Evolutionary conservation across 2,888 invertebrate species (phyloP).

Genomic region (Cryptus armator): DNA sequence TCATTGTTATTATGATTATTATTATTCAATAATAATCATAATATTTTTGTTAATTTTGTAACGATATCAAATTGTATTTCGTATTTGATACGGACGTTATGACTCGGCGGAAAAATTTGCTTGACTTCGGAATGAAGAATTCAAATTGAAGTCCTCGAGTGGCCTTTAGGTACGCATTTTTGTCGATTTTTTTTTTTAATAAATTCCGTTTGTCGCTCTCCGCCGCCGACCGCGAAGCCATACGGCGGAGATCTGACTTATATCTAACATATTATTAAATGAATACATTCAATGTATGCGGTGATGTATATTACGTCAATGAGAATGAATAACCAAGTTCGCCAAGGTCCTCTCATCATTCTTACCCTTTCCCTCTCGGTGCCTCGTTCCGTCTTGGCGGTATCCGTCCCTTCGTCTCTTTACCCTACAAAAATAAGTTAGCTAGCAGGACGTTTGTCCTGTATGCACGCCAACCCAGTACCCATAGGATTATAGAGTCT

Average conservation of each 20-base stretch:
- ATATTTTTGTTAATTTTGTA: no score
- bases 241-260: neutral
- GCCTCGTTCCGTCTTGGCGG: constrained; percentile 47
- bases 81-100: no score
- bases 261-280: neutral
- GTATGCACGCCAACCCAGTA: constrained; percentile 62
- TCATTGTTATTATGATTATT: no score
- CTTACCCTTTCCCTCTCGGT: constrained; percentile 40
- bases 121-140: no score
- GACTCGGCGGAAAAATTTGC: no score
- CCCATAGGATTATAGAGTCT: constrained; percentile 68
- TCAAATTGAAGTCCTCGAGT: no score
- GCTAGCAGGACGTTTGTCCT: constrained; percentile 60
- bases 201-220: neutral
- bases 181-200: neutral
- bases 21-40: no score
- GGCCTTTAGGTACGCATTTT: no score
- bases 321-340: constrained; percentile 45
- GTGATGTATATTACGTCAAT: constrained; percentile 14
- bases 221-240: neutral
- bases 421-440: constrained; percentile 43
- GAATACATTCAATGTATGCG: neutral
- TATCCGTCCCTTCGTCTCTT: constrained; percentile 35
- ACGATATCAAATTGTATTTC: no score
- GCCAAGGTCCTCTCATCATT: constrained; percentile 41